phyloP scores from a whole-genome alignment of 2,113 vertebrate species.

The Casuarius casuarius region DNA sequence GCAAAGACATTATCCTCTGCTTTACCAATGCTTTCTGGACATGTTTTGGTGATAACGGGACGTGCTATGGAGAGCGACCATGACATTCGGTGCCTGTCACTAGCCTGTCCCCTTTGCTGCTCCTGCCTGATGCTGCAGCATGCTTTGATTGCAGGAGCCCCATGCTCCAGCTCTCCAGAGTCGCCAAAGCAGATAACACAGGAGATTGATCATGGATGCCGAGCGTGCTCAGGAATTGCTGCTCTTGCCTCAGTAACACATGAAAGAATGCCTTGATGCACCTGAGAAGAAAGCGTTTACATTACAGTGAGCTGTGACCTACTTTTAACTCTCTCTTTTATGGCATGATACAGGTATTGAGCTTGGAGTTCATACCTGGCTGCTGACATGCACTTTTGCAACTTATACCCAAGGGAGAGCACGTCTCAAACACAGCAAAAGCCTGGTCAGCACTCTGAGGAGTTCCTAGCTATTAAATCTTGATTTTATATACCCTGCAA shows the following conservation, averaged over 20 bases:
- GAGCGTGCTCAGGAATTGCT: not conserved
- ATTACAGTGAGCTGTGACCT: not conserved
- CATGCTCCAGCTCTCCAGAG: rapidly evolving
- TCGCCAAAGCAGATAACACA: rapidly evolving
- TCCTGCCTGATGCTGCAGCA: rapidly evolving
- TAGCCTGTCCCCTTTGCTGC: no score
- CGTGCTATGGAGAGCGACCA: not conserved
- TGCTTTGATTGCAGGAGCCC: not conserved
- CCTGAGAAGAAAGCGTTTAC: slow-evolving; percentile 2
- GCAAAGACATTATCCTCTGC: not conserved
- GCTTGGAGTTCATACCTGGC: rapidly evolving
- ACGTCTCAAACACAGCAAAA: not conserved
- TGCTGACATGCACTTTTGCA: not conserved
- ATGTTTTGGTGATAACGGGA: not conserved
- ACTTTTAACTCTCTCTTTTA: not conserved
- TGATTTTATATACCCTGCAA: not conserved
- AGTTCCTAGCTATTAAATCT: not conserved
- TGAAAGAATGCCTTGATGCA: not conserved
- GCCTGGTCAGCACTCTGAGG: not conserved
- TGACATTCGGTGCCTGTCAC: not conserved
- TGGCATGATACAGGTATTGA: not conserved
- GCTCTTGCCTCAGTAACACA: not conserved
- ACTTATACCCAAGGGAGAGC: not conserved
- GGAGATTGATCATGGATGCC: not conserved
- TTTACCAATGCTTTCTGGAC: not conserved